phyloP scores from a whole-genome alignment of 2,113 vertebrate species.

The Ochotona princeps region DNA sequence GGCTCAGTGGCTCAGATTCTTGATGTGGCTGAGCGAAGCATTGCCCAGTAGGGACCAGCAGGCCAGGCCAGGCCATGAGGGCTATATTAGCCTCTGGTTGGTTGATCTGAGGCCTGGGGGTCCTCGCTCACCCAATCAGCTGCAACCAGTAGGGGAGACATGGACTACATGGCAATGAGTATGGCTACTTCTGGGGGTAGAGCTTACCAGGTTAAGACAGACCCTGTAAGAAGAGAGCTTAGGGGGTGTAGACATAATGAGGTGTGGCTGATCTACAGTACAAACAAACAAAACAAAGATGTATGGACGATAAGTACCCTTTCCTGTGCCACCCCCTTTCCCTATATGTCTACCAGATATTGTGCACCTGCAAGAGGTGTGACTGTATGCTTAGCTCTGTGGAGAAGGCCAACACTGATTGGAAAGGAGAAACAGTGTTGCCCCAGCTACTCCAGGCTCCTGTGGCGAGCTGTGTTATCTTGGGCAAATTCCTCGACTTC shows the following conservation, averaged over 20 bases:
- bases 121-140: not conserved
- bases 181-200: not conserved
- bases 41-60: not conserved
- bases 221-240: not conserved
- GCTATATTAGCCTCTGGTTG: conserved; percentile 34
- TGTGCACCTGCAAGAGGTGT: not conserved
- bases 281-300: not conserved
- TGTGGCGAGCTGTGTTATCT: conserved; percentile 30
- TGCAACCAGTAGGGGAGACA: not conserved
- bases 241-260: not conserved
- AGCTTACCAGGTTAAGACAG: not conserved
- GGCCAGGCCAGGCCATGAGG: too few relatives aligned
- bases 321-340: not conserved
- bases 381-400: not conserved
- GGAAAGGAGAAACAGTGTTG: not conserved
- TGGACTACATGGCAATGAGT: not conserved
- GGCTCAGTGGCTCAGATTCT: not conserved
- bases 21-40: not conserved
- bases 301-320: not conserved
- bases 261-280: not conserved
- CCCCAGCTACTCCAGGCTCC: not conserved
- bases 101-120: not conserved
- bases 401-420: not conserved
- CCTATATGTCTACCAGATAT: not conserved
- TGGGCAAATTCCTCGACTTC: conserved; percentile 8